Conservation (phyloP, 2,113 vertebrate genomes). For the Diadophis punctatus region DNA sequence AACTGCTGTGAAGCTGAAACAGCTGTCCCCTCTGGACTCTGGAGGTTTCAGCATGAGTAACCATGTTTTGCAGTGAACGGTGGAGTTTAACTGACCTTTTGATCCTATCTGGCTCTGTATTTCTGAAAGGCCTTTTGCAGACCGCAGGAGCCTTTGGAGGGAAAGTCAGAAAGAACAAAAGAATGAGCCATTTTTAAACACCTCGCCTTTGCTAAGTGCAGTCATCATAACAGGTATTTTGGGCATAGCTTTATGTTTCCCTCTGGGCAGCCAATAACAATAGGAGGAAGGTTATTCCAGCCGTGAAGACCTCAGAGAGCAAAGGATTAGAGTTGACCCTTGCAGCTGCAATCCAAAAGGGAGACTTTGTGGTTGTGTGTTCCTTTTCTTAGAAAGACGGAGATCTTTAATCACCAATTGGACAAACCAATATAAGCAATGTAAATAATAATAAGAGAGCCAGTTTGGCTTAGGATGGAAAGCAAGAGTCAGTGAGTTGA, state of each 20-base stretch:
- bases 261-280: background rate
- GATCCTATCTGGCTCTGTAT: background rate
- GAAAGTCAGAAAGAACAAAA: background rate
- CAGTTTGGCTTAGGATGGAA: background rate
- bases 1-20: background rate
- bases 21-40: background rate
- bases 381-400: background rate
- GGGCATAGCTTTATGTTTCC: background rate
- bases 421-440: background rate
- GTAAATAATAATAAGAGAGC: background rate
- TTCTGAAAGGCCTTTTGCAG: background rate
- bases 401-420: background rate
- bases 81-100: background rate
- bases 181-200: background rate
- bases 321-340: background rate
- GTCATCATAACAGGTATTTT: background rate
- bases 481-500: background rate
- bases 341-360: background rate
- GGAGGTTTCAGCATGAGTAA: accelerated
- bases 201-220: background rate
- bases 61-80: accelerated
- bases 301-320: background rate
- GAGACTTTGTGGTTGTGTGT: background rate
- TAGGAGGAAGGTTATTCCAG: background rate
- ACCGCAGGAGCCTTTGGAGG: background rate